Percentiles rank a stretch among this genome's conserved stretches.
Evolutionary conservation across 2,888 invertebrate species (phyloP).

Genomic region (Diarsia rubi): DNA sequence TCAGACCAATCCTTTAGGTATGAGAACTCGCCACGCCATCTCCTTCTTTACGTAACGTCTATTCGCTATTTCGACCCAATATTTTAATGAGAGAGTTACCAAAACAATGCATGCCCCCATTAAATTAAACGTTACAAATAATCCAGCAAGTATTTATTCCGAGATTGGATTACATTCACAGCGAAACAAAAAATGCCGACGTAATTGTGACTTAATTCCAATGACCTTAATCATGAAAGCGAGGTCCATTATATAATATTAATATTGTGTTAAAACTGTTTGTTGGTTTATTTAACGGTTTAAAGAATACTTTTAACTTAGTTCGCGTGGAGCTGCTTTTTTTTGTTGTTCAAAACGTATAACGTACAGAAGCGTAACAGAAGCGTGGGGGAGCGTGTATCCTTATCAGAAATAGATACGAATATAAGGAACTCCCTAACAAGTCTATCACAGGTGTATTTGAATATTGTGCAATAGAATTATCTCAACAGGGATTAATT

Average conservation of each 20-base stretch:
- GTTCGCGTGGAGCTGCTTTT: too few relatives aligned
- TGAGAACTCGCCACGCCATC: not conserved
- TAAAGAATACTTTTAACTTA: not conserved
- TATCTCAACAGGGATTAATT: too few relatives aligned
- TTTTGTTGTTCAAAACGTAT: too few relatives aligned
- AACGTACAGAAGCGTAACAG: too few relatives aligned
- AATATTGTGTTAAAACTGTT: conserved; percentile 19
- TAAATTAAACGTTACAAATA: conserved; percentile 23
- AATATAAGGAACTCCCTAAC: too few relatives aligned
- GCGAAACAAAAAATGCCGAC: conserved; percentile 56
- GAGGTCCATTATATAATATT: conserved; percentile 32
- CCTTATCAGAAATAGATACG: too few relatives aligned
- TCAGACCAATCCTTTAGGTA: not conserved
- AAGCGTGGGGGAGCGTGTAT: too few relatives aligned
- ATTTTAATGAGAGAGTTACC: not conserved
- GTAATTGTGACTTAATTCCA: conserved; percentile 54
- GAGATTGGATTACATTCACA: conserved; percentile 46
- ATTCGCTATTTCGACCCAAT: not conserved
- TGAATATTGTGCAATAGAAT: too few relatives aligned
- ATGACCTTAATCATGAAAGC: conserved; percentile 56
- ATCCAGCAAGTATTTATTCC: conserved; percentile 14
- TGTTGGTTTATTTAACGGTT: conserved; percentile 27
- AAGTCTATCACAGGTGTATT: too few relatives aligned
- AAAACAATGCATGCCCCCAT: conserved; percentile 3
- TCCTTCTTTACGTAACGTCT: not conserved